Conservation (phyloP, 2,113 vertebrate genomes). For the Panthera leo region DNA sequence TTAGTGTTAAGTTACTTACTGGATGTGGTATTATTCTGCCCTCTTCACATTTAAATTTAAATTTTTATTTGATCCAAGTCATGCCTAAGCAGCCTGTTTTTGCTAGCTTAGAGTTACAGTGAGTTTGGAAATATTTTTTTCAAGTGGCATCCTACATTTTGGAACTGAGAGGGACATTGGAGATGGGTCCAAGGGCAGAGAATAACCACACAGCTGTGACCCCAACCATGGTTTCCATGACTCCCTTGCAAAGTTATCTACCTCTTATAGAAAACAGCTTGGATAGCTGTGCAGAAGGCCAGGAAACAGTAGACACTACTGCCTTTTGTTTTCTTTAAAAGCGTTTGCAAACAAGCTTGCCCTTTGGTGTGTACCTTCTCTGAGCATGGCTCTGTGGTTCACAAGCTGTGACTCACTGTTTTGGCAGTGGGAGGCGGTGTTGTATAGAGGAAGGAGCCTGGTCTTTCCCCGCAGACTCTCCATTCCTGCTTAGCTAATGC, state of each 20-base stretch:
- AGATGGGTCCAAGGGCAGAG: not conserved
- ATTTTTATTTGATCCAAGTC: not conserved
- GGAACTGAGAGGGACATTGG: not conserved
- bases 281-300: not conserved
- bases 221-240: not conserved
- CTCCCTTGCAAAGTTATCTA: not conserved
- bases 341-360: slow-evolving; percentile 8
- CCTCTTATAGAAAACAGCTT: not conserved
- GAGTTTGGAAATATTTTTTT: slow-evolving; percentile 26
- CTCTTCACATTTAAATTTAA: not conserved
- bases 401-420: not conserved
- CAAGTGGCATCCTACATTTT: not conserved
- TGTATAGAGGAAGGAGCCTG: not conserved
- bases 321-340: slow-evolving; percentile 12
- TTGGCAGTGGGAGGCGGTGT: slow-evolving; percentile 55
- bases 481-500: not conserved
- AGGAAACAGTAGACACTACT: not conserved
- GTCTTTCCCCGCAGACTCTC: not conserved
- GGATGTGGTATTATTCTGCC: not conserved
- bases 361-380: not conserved
- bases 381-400: not conserved
- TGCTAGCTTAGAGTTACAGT: not conserved
- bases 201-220: not conserved
- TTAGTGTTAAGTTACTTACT: slow-evolving; percentile 14
- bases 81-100: not conserved